Base-by-base conservation (phyloP, 1,140 invertebrate genomes). In the Drosophila pallidifrons region DNA sequence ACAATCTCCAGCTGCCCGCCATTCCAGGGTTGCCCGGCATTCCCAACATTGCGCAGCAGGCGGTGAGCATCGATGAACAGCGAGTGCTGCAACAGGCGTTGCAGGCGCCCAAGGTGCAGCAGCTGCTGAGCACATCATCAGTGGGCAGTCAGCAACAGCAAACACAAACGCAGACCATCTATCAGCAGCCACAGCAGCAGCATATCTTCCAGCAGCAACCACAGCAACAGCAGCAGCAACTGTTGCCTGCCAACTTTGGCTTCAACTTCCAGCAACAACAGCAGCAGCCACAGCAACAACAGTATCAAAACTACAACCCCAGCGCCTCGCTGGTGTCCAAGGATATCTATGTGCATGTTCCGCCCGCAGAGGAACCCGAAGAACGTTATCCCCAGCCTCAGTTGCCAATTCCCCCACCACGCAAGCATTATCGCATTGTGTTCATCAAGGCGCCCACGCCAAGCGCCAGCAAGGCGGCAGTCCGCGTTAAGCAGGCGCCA, bases 361-460 rank as follows among this genome's bases (percentile, higher is more conserved):
- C 92, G 5, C 91, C 92, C 0, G 75, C 66, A 41, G 91, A 92
- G 5, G 83, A 85, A 5, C 30, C 68, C 0, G 85, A 90, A 47
- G 77, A 83, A 25, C 68, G 60, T 5, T 81, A 76, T 20, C 66
- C 66, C 0, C 82, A 75, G 54, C 77, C 80, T 4, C 52, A 46
- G 3, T 49, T 81, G 25, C 82, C 81, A 1, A 51, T 73, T 2
- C 52, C 63, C 2, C 94, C 95, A 10, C 93, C 96, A 73, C 95
- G 96, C 91, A 97, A 97, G 80, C 96, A 97, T 92, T 97, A 97
- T 94, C 96, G 96, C 92, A 97, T 97, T 78, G 96, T 97, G 86
- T 97, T 97, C 94, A 97, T 97, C 90, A 97, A 97, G 94, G 96
- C 96, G 25, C 96, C 96, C 43, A 94, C 95, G 55, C 94, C 95